phyloP scores from a whole-genome alignment of 2,888 invertebrate species.

The Eristalinus aeneus region DNA sequence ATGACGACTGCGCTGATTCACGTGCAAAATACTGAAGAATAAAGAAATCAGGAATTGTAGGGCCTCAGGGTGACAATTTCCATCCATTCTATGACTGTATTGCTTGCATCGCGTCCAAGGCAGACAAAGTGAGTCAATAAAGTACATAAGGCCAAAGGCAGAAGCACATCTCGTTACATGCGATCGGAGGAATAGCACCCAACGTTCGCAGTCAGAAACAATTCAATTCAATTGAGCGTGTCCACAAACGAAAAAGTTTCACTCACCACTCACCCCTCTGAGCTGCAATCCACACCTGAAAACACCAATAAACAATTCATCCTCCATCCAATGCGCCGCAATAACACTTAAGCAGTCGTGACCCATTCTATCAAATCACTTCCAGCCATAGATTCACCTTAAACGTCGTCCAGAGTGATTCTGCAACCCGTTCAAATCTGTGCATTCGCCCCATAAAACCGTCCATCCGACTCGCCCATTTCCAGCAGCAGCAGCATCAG shows the following conservation, averaged over 20 bases:
- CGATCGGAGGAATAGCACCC: no score
- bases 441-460: slow-evolving; percentile 5
- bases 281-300: neutral
- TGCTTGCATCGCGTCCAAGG: no score
- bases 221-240: neutral
- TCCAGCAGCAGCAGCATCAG: neutral
- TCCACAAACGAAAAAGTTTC: neutral
- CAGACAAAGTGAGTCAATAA: no score
- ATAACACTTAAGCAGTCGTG: neutral
- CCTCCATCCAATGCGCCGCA: neutral
- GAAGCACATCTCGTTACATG: no score
- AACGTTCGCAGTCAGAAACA: no score
- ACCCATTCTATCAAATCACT: neutral
- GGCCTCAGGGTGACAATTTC: no score
- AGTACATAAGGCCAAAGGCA: no score
- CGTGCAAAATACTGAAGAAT: no score
- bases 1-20: no score
- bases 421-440: slow-evolving; percentile 4
- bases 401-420: neutral
- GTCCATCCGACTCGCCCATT: neutral
- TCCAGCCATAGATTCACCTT: neutral
- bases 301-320: neutral
- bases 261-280: neutral
- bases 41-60: no score
- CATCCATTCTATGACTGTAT: no score